These are phyloP conservation scores for Strigops habroptila DNA, from an alignment of 2,113 vertebrate species.

Conservation along the genomic window DNA sequence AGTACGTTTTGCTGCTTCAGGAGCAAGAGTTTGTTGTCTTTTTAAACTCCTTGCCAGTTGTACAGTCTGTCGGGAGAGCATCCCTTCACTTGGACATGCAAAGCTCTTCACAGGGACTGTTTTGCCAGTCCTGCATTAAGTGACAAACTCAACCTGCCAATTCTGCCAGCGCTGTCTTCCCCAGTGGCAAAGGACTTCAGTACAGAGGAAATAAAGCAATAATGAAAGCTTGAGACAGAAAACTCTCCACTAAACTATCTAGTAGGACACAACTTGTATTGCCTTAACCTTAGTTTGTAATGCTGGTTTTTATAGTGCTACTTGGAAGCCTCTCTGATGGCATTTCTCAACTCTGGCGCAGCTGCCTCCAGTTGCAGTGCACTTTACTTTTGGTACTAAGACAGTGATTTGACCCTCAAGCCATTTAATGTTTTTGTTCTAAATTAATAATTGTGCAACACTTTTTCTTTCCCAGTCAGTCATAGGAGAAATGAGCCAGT, in stretches of 20 bases:
- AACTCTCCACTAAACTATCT: neutral
- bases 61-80: neutral
- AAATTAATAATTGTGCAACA: neutral
- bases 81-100: neutral
- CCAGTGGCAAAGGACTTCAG: constrained; percentile 35
- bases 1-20: constrained; percentile 41
- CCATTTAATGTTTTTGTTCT: neutral
- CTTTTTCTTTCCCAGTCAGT: neutral
- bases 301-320: neutral
- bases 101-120: neutral
- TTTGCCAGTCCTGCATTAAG: neutral
- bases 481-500: neutral
- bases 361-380: constrained; percentile 56
- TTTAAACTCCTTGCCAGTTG: neutral
- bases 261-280: neutral
- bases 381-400: constrained; percentile 78
- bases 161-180: constrained; percentile 41
- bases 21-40: neutral
- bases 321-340: neutral
- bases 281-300: constrained; percentile 57
- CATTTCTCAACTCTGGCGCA: neutral
- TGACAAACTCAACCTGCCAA: constrained; percentile 47
- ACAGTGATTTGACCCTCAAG: constrained; percentile 24
- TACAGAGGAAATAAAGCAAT: constrained; percentile 69
- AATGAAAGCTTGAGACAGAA: constrained; percentile 34